These are phyloP conservation scores for Alauda arvensis DNA, from an alignment of 2,797 vertebrate genomes.

Conservation along the genomic window DNA sequence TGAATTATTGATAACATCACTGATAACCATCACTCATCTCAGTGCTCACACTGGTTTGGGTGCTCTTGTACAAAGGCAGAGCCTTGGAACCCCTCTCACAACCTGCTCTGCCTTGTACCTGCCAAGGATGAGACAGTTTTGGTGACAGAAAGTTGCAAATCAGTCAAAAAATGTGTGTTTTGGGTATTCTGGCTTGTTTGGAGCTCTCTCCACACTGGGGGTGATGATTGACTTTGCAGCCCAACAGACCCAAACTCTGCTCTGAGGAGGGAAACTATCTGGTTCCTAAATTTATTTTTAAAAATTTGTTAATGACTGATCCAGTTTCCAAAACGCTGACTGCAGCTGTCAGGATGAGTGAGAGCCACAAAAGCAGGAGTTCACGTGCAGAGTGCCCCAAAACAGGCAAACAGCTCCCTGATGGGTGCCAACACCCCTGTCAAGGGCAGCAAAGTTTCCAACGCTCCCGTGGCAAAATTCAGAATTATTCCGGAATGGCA, in stretches of 20 bases:
- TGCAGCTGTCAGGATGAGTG: background rate
- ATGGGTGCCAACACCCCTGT: accelerated
- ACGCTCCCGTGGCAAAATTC: accelerated
- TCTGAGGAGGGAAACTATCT: background rate
- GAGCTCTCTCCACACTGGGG: background rate
- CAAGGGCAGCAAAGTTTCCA: background rate
- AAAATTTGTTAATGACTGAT: background rate
- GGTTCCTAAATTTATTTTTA: background rate
- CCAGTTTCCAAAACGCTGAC: background rate
- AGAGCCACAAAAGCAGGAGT: background rate
- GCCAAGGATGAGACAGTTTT: background rate
- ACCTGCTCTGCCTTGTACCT: background rate
- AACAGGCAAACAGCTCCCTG: background rate
- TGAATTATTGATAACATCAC: accelerated
- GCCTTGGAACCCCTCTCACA: background rate
- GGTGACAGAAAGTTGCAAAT: background rate
- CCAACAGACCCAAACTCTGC: background rate
- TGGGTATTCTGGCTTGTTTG: background rate
- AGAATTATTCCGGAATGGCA: background rate
- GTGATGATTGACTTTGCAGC: background rate
- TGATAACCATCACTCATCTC: background rate
- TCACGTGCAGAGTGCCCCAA: accelerated
- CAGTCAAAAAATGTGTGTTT: accelerated
- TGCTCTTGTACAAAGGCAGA: accelerated
- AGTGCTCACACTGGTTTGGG: background rate